Evolutionary conservation across 2,888 invertebrate species (phyloP).

Genomic region (Frankliniella fusca): DNA sequence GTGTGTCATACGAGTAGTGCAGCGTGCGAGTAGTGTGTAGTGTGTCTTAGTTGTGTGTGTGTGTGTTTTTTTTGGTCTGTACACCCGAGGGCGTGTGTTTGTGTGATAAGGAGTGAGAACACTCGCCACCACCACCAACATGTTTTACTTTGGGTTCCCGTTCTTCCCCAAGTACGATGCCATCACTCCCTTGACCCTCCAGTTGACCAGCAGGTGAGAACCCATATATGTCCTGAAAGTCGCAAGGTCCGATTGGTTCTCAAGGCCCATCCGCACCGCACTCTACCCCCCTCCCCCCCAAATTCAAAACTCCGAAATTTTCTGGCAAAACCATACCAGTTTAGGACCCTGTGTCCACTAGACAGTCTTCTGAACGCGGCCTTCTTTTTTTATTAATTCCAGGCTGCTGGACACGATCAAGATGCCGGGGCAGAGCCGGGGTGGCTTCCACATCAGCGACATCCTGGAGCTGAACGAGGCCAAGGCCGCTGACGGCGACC

Average conservation of each 20-base stretch:
- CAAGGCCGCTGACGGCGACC: constrained; percentile 37
- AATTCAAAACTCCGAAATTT: too few relatives aligned
- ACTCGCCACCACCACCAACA: background rate
- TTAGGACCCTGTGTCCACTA: too few relatives aligned
- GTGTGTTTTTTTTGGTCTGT: background rate
- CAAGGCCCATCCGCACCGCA: too few relatives aligned
- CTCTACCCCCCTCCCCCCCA: too few relatives aligned
- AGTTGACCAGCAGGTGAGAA: constrained; percentile 11
- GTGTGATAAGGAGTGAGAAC: background rate
- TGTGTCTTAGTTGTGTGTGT: background rate
- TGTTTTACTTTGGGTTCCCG: constrained; percentile 16
- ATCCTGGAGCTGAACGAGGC: constrained; percentile 81
- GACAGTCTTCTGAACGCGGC: too few relatives aligned
- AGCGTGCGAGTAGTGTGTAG: background rate
- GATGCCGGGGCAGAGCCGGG: constrained; percentile 63
- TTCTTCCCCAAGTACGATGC: constrained; percentile 13
- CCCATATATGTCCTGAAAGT: background rate
- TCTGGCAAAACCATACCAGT: too few relatives aligned
- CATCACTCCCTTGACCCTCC: background rate
- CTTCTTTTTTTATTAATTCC: constrained; percentile 37
- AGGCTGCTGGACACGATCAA: constrained; percentile 79
- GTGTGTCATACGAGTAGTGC: background rate
- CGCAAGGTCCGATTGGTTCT: too few relatives aligned
- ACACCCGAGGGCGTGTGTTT: background rate
- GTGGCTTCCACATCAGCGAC: constrained; percentile 89